phyloP scores from a whole-genome alignment of 2,113 vertebrate species.

The Ariopsis seemanni region DNA sequence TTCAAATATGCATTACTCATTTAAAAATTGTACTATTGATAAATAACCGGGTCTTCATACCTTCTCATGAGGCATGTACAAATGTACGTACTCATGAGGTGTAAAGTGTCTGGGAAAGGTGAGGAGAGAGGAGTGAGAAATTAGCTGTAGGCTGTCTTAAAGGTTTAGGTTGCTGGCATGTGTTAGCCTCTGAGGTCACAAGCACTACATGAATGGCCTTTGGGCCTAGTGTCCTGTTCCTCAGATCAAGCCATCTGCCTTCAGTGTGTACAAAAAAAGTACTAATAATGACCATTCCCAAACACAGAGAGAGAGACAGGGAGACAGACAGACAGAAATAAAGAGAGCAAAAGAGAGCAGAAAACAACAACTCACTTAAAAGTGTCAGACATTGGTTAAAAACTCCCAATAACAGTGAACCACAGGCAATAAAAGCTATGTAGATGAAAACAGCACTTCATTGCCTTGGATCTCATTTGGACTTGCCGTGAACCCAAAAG shows the following conservation, averaged over 20 bases:
- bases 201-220: constrained; percentile 71
- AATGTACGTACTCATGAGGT: not conserved
- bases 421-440: constrained; percentile 68
- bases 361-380: constrained; percentile 41
- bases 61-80: not conserved
- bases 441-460: constrained; percentile 63
- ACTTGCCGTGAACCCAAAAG: constrained; percentile 64
- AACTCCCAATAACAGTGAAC: constrained; percentile 70
- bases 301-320: constrained; percentile 70
- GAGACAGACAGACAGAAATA: not conserved
- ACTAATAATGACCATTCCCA: constrained; percentile 80
- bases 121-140: constrained; percentile 58
- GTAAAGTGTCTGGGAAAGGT: constrained; percentile 1
- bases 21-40: not conserved
- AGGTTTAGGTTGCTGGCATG: constrained; percentile 71
- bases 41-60: not conserved
- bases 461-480: constrained; percentile 54
- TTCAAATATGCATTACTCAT: not conserved
- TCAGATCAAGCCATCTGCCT: constrained; percentile 79
- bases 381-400: constrained; percentile 71
- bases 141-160: constrained; percentile 62
- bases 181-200: constrained; percentile 79
- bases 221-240: constrained; percentile 72
- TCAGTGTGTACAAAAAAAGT: constrained; percentile 76
- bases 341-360: not conserved